phyloP scores from a whole-genome alignment of 2,888 invertebrate genomes.

The Leucania comma region DNA sequence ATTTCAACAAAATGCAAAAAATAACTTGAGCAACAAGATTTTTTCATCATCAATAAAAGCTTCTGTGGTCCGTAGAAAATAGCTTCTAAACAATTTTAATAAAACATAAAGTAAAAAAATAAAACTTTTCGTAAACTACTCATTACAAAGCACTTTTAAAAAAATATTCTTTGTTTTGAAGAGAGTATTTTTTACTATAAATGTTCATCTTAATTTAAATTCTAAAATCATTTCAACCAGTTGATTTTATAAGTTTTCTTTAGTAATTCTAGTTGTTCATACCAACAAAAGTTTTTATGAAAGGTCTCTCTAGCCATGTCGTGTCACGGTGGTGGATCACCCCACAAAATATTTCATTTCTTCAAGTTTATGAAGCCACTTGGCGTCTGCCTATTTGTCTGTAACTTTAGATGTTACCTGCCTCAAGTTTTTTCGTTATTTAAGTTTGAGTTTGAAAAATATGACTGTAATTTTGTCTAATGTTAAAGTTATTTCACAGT shows the following conservation, averaged over 20 bases:
- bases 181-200: neutral
- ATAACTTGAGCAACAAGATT: no score
- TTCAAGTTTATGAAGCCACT: constrained; percentile 28
- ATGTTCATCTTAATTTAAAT: neutral
- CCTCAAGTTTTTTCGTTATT: constrained; percentile 2
- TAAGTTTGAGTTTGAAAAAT: neutral
- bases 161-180: neutral
- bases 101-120: neutral
- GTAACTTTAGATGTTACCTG: constrained; percentile 13
- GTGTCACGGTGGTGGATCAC: neutral
- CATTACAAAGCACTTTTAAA: neutral
- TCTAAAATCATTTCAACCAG: neutral
- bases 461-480: neutral
- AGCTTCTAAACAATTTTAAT: neutral
- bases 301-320: neutral
- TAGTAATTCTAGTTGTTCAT: constrained; percentile 13
- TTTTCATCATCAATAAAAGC: no score
- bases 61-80: no score
- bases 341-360: constrained; percentile 19
- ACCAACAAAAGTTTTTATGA: constrained; percentile 41
- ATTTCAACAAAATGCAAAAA: no score
- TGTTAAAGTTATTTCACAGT: neutral
- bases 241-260: constrained; percentile 30
- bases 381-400: neutral
- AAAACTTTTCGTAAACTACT: neutral